These are phyloP conservation scores for Crocuta crocuta DNA, from an alignment of 2,113 vertebrate species.

Conservation along the genomic window DNA sequence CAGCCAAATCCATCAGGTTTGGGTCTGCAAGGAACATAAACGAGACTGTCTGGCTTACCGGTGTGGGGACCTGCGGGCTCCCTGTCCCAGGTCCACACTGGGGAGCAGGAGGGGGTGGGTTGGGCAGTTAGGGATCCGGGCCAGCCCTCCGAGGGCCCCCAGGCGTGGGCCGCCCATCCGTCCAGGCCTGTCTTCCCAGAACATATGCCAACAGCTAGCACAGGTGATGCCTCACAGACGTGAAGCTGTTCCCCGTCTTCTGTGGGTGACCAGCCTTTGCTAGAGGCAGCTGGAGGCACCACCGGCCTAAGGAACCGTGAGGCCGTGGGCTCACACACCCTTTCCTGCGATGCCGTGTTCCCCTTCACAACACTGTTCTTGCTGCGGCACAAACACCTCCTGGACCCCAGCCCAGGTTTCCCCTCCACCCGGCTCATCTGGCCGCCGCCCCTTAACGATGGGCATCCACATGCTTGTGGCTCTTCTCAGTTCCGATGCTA, in stretches of 20 bases:
- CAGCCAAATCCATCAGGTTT: too few species aligned
- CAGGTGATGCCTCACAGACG: rapidly evolving
- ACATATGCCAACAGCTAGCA: rapidly evolving
- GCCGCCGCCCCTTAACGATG: rapidly evolving
- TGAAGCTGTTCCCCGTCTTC: rapidly evolving
- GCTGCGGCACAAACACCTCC: too few species aligned
- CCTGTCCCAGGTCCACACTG: rapidly evolving
- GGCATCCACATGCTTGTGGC: rapidly evolving
- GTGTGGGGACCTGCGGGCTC: rapidly evolving
- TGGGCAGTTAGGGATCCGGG: rapidly evolving
- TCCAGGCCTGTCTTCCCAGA: not conserved
- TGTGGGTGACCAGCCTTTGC: too few species aligned
- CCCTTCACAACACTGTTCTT: not conserved
- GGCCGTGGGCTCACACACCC: rapidly evolving
- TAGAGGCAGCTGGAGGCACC: rapidly evolving
- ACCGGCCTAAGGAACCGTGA: rapidly evolving
- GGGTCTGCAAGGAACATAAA: too few species aligned
- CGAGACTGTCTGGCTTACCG: rapidly evolving
- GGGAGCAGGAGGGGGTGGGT: rapidly evolving
- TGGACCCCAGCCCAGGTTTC: not conserved
- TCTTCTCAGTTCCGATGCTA: not conserved
- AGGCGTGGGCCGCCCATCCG: rapidly evolving
- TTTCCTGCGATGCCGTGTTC: rapidly evolving
- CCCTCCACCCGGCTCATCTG: rapidly evolving
- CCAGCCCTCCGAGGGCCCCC: rapidly evolving